These are phyloP conservation scores for Pseudoatta argentina DNA, from an alignment of 1,140 invertebrate genomes.

Conservation along the genomic window DNA sequence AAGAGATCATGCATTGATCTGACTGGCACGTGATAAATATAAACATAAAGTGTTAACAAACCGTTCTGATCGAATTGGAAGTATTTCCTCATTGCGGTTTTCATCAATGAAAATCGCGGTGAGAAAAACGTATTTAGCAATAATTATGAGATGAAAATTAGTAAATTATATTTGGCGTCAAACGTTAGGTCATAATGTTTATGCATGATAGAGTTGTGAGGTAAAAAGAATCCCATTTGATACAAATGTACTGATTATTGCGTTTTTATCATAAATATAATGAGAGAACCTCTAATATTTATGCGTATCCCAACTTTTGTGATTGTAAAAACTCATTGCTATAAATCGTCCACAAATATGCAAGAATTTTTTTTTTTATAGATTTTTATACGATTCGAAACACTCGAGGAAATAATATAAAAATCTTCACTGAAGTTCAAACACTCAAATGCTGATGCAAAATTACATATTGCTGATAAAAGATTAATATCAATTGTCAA, in stretches of 20 bases:
- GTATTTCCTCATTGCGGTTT: neutral
- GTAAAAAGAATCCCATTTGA: neutral
- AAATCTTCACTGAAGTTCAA: no score
- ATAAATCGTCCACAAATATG: no score
- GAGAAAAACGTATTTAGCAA: neutral
- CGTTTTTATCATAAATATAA: neutral
- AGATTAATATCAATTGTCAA: neutral
- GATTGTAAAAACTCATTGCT: no score
- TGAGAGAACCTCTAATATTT: neutral
- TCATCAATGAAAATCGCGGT: no score
- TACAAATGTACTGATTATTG: neutral
- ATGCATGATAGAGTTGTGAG: neutral
- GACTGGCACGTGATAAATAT: neutral
- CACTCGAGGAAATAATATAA: no score
- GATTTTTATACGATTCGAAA: no score
- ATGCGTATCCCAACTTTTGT: neutral
- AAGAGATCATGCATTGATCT: neutral
- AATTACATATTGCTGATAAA: no score
- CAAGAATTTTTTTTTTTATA: no score
- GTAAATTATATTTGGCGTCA: conserved; percentile 13
- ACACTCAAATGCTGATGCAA: no score
- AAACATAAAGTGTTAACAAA: conserved; percentile 2
- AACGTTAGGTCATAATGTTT: neutral
- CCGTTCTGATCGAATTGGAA: neutral
- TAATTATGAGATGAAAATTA: conserved; percentile 5